These are phyloP conservation scores for Zalophus californianus DNA, from an alignment of 2,797 vertebrate genomes.

Conservation along the genomic window DNA sequence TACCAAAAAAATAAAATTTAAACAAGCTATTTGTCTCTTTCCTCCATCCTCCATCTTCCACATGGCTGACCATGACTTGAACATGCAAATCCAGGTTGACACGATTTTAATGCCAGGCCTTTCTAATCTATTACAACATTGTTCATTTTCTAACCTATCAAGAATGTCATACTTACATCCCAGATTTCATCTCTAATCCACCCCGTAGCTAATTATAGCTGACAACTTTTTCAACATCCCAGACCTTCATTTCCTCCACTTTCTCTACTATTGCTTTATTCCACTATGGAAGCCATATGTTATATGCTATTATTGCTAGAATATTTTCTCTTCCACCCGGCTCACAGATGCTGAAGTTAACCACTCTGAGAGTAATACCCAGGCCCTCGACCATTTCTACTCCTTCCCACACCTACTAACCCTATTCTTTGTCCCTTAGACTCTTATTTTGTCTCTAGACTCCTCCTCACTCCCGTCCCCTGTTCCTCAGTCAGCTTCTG, in stretches of 20 bases:
- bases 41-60: not conserved
- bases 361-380: not conserved
- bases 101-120: not conserved
- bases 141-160: not conserved
- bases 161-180: not conserved
- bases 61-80: not conserved
- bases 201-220: not conserved
- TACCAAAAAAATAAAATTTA: not conserved
- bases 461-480: not conserved
- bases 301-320: not conserved
- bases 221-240: not conserved
- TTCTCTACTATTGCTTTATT: not conserved
- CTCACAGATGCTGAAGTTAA: not conserved
- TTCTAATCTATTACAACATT: not conserved
- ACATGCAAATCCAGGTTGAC: fast-evolving
- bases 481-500: not conserved
- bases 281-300: not conserved
- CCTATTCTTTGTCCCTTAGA: not conserved
- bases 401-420: too few species aligned
- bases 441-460: not conserved
- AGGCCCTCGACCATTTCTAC: not conserved
- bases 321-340: not conserved
- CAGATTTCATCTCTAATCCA: not conserved
- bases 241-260: not conserved
- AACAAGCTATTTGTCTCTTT: not conserved